phyloP scores from a whole-genome alignment of 2,888 invertebrate genomes.

The Spicauda simplicius region DNA sequence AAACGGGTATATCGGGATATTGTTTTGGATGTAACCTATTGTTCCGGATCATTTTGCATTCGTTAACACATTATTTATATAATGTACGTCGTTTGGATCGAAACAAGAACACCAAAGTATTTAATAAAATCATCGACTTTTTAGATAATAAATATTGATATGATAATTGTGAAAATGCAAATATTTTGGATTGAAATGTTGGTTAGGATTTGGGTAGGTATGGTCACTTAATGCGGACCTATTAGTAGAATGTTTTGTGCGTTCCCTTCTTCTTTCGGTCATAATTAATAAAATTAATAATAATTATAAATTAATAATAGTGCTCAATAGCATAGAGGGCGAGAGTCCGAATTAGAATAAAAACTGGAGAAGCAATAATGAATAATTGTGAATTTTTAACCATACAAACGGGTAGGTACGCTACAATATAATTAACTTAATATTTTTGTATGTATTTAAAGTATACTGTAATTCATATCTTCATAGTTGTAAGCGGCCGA shows the following conservation, averaged over 20 bases:
- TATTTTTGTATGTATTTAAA: constrained; percentile 84
- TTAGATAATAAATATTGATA: constrained; percentile 81
- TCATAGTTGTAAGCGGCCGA: constrained; percentile 76
- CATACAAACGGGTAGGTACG: constrained; percentile 66
- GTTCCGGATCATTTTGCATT: constrained; percentile 42
- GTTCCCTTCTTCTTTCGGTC: constrained; percentile 67
- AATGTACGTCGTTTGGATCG: constrained; percentile 56
- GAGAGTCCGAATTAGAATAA: constrained; percentile 54
- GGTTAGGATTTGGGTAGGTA: constrained; percentile 63
- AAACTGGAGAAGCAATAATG: constrained; percentile 76
- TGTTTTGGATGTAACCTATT: constrained; percentile 33
- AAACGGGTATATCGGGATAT: constrained; percentile 36
- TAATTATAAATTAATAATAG: constrained; percentile 71
- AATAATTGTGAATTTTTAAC: constrained; percentile 71
- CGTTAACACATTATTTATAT: constrained; percentile 35
- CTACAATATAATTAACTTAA: constrained; percentile 69
- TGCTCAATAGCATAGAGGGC: constrained; percentile 79
- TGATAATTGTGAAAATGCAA: constrained; percentile 66
- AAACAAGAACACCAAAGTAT: constrained; percentile 83
- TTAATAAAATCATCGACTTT: constrained; percentile 81
- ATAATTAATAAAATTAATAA: constrained; percentile 64
- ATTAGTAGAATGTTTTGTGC: constrained; percentile 78
- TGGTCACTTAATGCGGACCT: constrained; percentile 55
- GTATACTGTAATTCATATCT: constrained; percentile 82
- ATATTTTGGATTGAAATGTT: constrained; percentile 79